Evolutionary conservation across 2,888 invertebrate genomes (phyloP).

Genomic region (Lasiommata megera): DNA sequence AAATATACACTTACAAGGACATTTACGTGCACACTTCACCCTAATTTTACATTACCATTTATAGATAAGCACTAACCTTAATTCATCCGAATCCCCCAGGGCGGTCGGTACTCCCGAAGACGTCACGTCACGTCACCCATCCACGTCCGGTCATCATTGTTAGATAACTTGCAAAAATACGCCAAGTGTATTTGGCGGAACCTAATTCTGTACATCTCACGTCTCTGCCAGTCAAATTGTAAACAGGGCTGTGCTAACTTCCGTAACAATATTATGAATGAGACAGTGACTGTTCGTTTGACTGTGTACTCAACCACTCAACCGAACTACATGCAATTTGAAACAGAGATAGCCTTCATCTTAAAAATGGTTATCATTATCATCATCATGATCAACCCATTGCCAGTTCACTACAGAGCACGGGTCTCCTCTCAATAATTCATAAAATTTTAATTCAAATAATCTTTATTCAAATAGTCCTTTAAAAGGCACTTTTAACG

Average conservation of each 20-base stretch:
- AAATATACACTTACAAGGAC: not conserved
- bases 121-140: conserved; percentile 41
- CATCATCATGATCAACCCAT: too few relatives aligned
- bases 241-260: conserved; percentile 52
- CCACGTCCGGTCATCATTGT: conserved; percentile 50
- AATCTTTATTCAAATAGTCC: too few relatives aligned
- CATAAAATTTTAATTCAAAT: too few relatives aligned
- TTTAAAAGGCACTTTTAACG: too few relatives aligned
- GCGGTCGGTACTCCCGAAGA: conserved; percentile 24
- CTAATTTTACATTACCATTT: conserved; percentile 25
- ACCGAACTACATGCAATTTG: too few relatives aligned
- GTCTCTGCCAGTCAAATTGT: conserved; percentile 63
- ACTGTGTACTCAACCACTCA: too few relatives aligned
- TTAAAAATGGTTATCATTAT: too few relatives aligned
- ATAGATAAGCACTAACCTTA: conserved; percentile 23
- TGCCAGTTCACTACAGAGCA: too few relatives aligned
- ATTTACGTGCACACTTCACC: conserved; percentile 1
- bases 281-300: too few relatives aligned
- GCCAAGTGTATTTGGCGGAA: conserved; percentile 44
- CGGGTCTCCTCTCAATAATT: too few relatives aligned
- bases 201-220: conserved; percentile 64
- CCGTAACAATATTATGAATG: not conserved
- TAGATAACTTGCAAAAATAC: conserved; percentile 59
- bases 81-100: conserved; percentile 30
- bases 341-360: too few relatives aligned